Evolutionary conservation across 2,113 vertebrate genomes (phyloP).

Genomic region (Sphaerodactylus townsendi): DNA sequence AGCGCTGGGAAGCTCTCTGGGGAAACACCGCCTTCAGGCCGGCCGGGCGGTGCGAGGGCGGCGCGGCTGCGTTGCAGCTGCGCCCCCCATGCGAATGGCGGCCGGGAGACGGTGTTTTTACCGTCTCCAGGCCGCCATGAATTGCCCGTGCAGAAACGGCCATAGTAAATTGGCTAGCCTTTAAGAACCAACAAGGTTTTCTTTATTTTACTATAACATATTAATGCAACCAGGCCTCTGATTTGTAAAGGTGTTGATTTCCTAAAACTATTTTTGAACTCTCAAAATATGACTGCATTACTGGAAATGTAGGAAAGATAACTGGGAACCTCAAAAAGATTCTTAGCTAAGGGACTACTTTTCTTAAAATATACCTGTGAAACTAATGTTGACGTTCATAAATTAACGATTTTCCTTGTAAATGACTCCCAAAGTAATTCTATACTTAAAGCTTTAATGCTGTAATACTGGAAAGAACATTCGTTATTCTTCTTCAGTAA

Average conservation of each 20-base stretch:
- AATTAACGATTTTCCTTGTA: not conserved
- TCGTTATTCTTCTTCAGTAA: not conserved
- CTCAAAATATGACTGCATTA: not conserved
- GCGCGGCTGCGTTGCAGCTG: too few species aligned
- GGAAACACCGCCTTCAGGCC: too few species aligned
- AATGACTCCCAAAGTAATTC: not conserved
- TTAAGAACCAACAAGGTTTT: too few species aligned
- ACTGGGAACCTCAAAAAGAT: not conserved
- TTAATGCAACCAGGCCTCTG: too few species aligned
- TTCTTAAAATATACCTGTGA: not conserved
- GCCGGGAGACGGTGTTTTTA: too few species aligned
- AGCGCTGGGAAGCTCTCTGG: too few species aligned
- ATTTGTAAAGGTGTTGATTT: not conserved
- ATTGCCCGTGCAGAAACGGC: too few species aligned
- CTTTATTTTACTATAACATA: too few species aligned
- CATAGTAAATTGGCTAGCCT: too few species aligned
- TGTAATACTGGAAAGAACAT: not conserved
- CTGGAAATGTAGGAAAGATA: not conserved
- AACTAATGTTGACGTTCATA: not conserved
- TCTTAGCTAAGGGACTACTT: not conserved
- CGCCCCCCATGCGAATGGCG: too few species aligned
- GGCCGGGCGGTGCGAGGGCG: too few species aligned
- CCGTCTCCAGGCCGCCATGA: too few species aligned
- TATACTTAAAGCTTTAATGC: not conserved
- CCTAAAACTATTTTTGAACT: not conserved